These are phyloP conservation scores for Cepaea hortensis DNA, from an alignment of 2,888 invertebrate genomes.

Conservation along the genomic window DNA sequence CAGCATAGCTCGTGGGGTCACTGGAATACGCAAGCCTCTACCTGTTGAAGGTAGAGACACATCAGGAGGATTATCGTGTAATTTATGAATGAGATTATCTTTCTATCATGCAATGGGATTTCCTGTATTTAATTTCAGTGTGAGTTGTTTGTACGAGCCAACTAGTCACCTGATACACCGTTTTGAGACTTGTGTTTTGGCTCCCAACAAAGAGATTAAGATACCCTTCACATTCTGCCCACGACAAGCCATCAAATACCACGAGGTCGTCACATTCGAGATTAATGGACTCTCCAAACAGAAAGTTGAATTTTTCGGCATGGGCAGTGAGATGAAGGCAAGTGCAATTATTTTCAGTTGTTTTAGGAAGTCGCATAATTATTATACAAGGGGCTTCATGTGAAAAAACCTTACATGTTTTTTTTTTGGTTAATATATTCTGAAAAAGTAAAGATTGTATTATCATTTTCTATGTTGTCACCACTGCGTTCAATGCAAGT, in stretches of 20 bases:
- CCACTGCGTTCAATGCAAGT: too few relatives aligned
- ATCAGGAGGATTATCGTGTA: too few relatives aligned
- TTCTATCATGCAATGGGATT: neutral
- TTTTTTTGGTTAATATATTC: too few relatives aligned
- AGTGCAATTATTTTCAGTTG: neutral
- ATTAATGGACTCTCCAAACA: slow-evolving; percentile 75
- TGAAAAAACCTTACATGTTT: too few relatives aligned
- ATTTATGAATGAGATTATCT: too few relatives aligned
- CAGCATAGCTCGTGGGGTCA: too few relatives aligned
- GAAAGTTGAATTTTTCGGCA: slow-evolving; percentile 71
- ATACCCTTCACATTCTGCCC: slow-evolving; percentile 74
- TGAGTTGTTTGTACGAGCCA: slow-evolving; percentile 73
- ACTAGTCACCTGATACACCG: slow-evolving; percentile 71
- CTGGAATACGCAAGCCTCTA: too few relatives aligned
- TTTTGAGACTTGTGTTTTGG: slow-evolving; percentile 73
- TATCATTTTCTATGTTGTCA: too few relatives aligned
- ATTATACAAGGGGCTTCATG: too few relatives aligned
- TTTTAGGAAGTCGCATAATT: too few relatives aligned
- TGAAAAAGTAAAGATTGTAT: too few relatives aligned
- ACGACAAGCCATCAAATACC: slow-evolving; percentile 70
- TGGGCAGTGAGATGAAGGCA: slow-evolving; percentile 75
- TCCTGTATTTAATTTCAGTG: slow-evolving; percentile 57
- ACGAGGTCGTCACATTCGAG: slow-evolving; percentile 74
- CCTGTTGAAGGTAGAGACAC: too few relatives aligned
- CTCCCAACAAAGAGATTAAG: slow-evolving; percentile 65